phyloP scores from a whole-genome alignment of 1,140 invertebrate genomes.

The Pseudomyrmex pallidus region DNA sequence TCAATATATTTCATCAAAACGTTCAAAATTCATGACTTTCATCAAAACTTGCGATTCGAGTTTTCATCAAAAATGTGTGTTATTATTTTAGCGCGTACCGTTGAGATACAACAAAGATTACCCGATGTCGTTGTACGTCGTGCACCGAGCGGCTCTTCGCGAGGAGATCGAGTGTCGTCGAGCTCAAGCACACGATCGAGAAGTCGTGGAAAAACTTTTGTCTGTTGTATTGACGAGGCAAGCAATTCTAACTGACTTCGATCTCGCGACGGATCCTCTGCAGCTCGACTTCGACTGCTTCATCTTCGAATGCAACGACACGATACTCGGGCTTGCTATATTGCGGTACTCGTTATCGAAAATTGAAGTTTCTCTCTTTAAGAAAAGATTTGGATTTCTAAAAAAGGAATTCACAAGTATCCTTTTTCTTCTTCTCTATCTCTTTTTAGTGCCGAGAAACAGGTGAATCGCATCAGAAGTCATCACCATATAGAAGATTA shows the following conservation, averaged over 20 bases:
- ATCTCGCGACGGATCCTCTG: slow-evolving; percentile 42
- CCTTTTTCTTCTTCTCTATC: neutral
- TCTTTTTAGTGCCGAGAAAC: slow-evolving; percentile 80
- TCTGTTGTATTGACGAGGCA: slow-evolving; percentile 60
- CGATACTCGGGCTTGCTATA: slow-evolving; percentile 85
- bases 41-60: too few species aligned
- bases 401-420: neutral
- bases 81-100: slow-evolving; percentile 85
- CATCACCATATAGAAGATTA: slow-evolving; percentile 86
- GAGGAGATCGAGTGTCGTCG: slow-evolving; percentile 76
- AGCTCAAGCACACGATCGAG: slow-evolving; percentile 66
- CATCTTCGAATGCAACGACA: slow-evolving; percentile 83
- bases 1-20: neutral
- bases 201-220: slow-evolving; percentile 69
- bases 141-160: slow-evolving; percentile 87
- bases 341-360: slow-evolving; percentile 67
- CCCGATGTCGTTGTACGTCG: slow-evolving; percentile 88
- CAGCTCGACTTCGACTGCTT: slow-evolving; percentile 65
- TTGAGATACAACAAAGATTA: slow-evolving; percentile 85
- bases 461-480: slow-evolving; percentile 83
- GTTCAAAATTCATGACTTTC: too few species aligned
- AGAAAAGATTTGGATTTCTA: neutral
- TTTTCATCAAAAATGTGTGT: too few species aligned
- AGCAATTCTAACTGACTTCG: slow-evolving; percentile 71
- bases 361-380: neutral